Conservation (phyloP, 2,797 vertebrate genomes). For the Antrozous pallidus region DNA sequence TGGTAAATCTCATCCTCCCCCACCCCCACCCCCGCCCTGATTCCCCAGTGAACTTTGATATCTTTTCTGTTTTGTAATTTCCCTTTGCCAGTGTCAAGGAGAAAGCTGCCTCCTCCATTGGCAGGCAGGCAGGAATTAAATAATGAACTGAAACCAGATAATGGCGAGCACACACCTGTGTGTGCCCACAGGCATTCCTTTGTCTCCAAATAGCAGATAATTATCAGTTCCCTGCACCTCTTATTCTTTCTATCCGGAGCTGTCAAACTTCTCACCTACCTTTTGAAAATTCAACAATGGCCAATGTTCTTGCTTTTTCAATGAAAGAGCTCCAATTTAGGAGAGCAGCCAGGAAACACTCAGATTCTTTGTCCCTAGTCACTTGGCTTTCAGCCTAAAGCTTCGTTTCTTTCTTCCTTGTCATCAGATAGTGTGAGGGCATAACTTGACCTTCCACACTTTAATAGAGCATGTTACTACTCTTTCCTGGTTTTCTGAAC, state of each 20-base stretch:
- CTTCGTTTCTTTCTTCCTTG: neutral
- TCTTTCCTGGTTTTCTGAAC: neutral
- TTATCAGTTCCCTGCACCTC: slow-evolving; percentile 49
- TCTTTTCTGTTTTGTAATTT: slow-evolving; percentile 30
- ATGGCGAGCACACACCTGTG: neutral
- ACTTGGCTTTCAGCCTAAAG: neutral
- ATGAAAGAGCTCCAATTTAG: slow-evolving; percentile 53
- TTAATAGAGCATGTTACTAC: neutral
- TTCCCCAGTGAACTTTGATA: neutral
- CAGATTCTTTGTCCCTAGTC: neutral
- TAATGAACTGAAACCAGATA: slow-evolving; percentile 39
- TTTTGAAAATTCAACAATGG: slow-evolving; percentile 60
- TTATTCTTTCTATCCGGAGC: slow-evolving; percentile 45
- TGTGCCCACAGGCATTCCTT: rapidly evolving
- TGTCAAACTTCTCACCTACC: slow-evolving; percentile 61
- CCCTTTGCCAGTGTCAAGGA: neutral
- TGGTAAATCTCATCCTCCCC: neutral
- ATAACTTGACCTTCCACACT: neutral
- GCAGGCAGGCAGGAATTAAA: slow-evolving; percentile 46
- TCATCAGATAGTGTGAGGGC: neutral
- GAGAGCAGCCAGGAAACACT: neutral
- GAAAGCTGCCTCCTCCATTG: slow-evolving; percentile 2
- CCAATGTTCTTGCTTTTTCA: slow-evolving; percentile 50
- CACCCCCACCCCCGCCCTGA: too few species aligned
- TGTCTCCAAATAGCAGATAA: slow-evolving; percentile 59